A percentile compares a stretch with the other conserved stretches of the same genome.
Conservation (phyloP, 2,888 invertebrate genomes). For the Eilema sororculum region DNA sequence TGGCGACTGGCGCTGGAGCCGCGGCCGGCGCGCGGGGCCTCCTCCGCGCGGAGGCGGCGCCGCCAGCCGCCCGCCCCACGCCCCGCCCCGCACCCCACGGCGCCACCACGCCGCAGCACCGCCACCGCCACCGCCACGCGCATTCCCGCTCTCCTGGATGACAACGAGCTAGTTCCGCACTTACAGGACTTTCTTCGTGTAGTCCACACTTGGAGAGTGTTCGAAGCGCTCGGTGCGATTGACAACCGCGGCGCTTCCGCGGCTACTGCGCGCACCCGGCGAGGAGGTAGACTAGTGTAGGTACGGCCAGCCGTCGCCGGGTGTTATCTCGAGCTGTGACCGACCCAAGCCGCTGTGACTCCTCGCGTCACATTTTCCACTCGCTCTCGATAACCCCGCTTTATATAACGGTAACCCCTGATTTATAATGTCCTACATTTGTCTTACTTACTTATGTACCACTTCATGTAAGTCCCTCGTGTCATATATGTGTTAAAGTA, state of each 20-base stretch:
- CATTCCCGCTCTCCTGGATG: neutral
- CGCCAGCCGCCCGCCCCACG: slow-evolving; percentile 37
- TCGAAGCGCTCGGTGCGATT: neutral
- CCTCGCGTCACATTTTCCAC: slow-evolving; percentile 37
- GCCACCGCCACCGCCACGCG: slow-evolving; percentile 16
- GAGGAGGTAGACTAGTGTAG: no score
- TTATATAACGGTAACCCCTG: slow-evolving; percentile 44
- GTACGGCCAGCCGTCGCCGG: neutral
- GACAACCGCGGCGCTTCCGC: neutral
- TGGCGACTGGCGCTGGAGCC: slow-evolving; percentile 43
- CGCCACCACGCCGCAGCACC: neutral
- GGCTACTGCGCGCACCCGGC: neutral
- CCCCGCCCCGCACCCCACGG: slow-evolving; percentile 20
- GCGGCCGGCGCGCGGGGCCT: slow-evolving; percentile 29
- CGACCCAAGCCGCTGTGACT: slow-evolving; percentile 26
- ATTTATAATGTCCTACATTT: slow-evolving; percentile 53
- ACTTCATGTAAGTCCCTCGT: slow-evolving; percentile 18
- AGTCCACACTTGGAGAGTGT: neutral
- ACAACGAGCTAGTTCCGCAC: neutral
- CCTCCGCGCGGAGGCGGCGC: slow-evolving; percentile 45
- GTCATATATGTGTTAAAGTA: slow-evolving; percentile 11
- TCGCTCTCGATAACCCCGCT: slow-evolving; percentile 43
- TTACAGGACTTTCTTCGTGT: neutral
- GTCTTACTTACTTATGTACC: slow-evolving; percentile 42
- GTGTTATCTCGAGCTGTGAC: slow-evolving; percentile 33